Conservation (phyloP, 2,888 invertebrate genomes). For the Chrysolina oricalcia region DNA sequence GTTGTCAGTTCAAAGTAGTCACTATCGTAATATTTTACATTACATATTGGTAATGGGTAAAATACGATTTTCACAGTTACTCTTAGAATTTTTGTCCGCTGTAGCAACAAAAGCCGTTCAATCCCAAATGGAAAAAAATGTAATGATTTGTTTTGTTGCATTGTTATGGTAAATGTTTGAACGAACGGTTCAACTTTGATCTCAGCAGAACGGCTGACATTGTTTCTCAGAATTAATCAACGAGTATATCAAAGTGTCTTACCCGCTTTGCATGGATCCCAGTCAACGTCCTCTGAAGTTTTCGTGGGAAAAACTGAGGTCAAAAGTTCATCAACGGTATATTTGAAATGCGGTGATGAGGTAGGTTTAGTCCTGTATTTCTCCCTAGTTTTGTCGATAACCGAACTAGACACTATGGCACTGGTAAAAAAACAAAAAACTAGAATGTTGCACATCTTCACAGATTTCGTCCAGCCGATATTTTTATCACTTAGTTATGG, state of each 20-base stretch:
- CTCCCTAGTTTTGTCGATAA: constrained; percentile 41
- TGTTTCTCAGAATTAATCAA: too few relatives aligned
- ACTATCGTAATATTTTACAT: too few relatives aligned
- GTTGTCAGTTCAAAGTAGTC: too few relatives aligned
- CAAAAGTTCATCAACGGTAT: constrained; percentile 81
- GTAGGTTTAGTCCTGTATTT: constrained; percentile 18
- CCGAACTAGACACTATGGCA: constrained; percentile 47
- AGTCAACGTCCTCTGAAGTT: constrained; percentile 83
- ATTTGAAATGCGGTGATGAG: constrained; percentile 57
- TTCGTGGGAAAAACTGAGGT: constrained; percentile 78
- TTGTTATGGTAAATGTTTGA: too few relatives aligned
- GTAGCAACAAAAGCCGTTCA: too few relatives aligned
- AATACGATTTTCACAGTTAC: too few relatives aligned
- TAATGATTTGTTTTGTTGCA: too few relatives aligned
- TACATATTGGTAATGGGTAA: too few relatives aligned
- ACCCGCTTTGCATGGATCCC: constrained; percentile 93
- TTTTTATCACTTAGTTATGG: constrained; percentile 38
- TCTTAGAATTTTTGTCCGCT: too few relatives aligned
- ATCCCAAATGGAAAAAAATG: too few relatives aligned
- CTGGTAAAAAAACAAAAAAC: constrained; percentile 41
- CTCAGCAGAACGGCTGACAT: too few relatives aligned
- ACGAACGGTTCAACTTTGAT: too few relatives aligned
- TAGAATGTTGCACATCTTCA: constrained; percentile 47
- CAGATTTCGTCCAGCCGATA: constrained; percentile 34
- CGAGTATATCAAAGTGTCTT: constrained; percentile 59